These are phyloP conservation scores for Zosterops lateralis DNA, from an alignment of 2,113 vertebrate species.

Conservation along the genomic window DNA sequence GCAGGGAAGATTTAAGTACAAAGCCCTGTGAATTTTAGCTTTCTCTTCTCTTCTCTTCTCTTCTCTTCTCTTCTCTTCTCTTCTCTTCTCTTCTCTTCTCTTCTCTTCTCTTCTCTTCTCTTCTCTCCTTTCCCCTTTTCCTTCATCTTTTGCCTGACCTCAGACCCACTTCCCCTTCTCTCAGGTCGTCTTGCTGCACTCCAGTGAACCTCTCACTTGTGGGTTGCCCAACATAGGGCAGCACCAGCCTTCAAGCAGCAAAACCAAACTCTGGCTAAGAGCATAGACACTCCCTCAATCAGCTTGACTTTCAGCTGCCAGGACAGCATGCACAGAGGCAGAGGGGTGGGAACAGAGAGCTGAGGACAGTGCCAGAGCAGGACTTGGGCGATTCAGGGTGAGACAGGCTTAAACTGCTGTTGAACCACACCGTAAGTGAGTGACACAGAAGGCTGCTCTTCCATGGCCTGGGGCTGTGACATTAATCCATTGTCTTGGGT, in stretches of 20 bases:
- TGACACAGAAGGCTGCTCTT: neutral
- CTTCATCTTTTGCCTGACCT: neutral
- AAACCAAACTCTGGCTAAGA: neutral
- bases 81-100: too few relatives aligned
- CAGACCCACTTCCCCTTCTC: neutral
- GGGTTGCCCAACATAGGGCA: fast-evolving
- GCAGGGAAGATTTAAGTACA: neutral
- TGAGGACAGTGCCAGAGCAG: fast-evolving
- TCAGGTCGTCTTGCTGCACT: neutral
- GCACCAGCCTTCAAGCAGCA: neutral
- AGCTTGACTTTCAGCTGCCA: neutral
- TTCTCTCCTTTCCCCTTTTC: neutral
- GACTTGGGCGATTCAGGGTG: neutral
- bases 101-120: neutral
- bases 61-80: too few relatives aligned
- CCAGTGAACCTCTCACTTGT: neutral
- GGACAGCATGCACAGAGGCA: fast-evolving
- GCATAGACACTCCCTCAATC: neutral
- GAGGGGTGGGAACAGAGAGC: neutral
- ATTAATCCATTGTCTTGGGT: neutral
- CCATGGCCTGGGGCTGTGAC: fast-evolving
- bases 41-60: neutral
- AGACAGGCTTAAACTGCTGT: neutral
- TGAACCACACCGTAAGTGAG: neutral
- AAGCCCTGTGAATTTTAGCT: neutral